A percentile compares a stretch with the other conserved stretches of the same genome.
Conservation (phyloP, 2,888 invertebrate genomes). For the Cosmopolites sordidus region DNA sequence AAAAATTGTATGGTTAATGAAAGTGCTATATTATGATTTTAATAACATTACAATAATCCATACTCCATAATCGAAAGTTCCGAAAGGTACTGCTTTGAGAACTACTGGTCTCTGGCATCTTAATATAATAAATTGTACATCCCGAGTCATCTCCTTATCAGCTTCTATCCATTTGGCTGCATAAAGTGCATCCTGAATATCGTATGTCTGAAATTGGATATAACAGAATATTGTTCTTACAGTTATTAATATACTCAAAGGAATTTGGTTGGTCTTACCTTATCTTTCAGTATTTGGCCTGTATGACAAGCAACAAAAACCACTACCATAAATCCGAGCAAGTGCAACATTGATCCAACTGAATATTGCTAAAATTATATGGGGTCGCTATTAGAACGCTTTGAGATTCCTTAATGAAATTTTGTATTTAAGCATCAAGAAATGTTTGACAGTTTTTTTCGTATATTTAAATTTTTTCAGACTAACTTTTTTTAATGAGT, state of each 20-base stretch:
- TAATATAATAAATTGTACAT: constrained; percentile 1
- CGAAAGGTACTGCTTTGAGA: constrained; percentile 1
- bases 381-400: too few relatives aligned
- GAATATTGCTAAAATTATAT: constrained; percentile 1
- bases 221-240: too few relatives aligned
- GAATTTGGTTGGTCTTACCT: too few relatives aligned
- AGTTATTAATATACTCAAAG: too few relatives aligned
- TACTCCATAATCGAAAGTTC: neutral
- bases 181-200: neutral
- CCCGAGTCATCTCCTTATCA: neutral
- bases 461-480: too few relatives aligned
- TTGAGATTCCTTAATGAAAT: too few relatives aligned
- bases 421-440: too few relatives aligned
- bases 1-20: too few relatives aligned
- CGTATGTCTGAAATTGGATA: neutral
- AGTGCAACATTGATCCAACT: neutral
- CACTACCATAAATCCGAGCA: neutral
- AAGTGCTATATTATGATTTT: too few relatives aligned
- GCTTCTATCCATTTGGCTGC: constrained; percentile 1
- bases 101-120: constrained; percentile 3
- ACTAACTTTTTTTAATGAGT: too few relatives aligned
- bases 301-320: neutral
- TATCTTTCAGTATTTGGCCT: neutral
- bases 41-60: neutral
- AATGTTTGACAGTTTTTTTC: too few relatives aligned